These are phyloP conservation scores for Actenoides hombroni DNA, from an alignment of 2,113 vertebrate genomes.

Conservation along the genomic window DNA sequence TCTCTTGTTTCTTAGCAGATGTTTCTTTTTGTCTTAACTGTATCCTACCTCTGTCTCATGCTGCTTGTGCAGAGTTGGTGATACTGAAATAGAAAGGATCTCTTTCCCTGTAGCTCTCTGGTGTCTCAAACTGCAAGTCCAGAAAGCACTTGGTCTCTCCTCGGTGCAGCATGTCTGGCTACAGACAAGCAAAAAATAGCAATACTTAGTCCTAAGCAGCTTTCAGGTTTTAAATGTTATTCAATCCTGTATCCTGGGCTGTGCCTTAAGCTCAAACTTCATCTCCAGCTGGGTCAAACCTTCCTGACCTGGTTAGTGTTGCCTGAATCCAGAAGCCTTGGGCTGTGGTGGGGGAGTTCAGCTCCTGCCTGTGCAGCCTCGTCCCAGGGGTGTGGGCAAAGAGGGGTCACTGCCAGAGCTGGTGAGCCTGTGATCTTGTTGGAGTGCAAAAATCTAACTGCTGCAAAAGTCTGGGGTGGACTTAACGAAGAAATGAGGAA, in stretches of 20 bases:
- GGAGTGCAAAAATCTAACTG: fast-evolving
- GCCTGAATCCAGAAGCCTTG: background rate
- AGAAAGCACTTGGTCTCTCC: background rate
- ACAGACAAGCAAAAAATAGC: background rate
- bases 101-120: background rate
- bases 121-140: background rate
- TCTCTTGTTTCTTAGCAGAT: background rate
- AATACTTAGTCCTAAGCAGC: background rate
- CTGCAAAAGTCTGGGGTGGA: background rate
- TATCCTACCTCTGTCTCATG: fast-evolving
- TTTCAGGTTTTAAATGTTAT: background rate
- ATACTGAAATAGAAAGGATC: fast-evolving
- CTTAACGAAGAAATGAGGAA: too few species aligned
- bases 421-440: fast-evolving
- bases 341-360: background rate
- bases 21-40: background rate
- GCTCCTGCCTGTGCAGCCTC: background rate
- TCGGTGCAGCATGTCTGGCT: fast-evolving
- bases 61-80: background rate
- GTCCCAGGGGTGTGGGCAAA: background rate
- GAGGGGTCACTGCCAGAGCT: fast-evolving
- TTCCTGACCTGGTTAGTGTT: background rate
- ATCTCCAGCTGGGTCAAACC: background rate
- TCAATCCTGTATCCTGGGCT: background rate
- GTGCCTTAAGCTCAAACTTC: background rate